phyloP scores from a whole-genome alignment of 2,113 vertebrate species.

The Proterorhinus semilunaris region DNA sequence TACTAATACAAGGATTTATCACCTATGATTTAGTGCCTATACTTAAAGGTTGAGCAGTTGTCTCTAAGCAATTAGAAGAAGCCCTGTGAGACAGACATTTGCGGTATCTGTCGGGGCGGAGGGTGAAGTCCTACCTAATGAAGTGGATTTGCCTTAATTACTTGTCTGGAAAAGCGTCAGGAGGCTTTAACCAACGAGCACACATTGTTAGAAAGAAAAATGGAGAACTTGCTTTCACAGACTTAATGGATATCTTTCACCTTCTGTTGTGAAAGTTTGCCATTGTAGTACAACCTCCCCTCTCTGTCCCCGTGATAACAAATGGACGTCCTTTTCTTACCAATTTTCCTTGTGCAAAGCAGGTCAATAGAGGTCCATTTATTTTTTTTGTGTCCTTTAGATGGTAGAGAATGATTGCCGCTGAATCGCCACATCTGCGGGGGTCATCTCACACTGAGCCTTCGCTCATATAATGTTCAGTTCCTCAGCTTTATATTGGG shows the following conservation, averaged over 20 bases:
- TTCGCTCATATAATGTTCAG: constrained; percentile 48
- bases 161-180: constrained; percentile 56
- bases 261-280: constrained; percentile 52
- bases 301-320: constrained; percentile 62
- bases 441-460: constrained; percentile 41
- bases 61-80: constrained; percentile 39
- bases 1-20: not conserved
- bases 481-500: not conserved
- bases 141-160: constrained; percentile 70
- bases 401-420: constrained; percentile 67
- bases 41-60: constrained; percentile 22
- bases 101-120: constrained; percentile 44
- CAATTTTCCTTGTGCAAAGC: constrained; percentile 63
- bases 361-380: constrained; percentile 70
- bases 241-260: constrained; percentile 56
- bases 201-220: constrained; percentile 65
- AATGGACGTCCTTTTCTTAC: constrained; percentile 67
- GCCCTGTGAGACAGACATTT: constrained; percentile 45
- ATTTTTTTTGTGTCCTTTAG: constrained; percentile 56
- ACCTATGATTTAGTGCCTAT: constrained; percentile 2
- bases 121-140: constrained; percentile 66
- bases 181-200: constrained; percentile 49
- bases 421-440: constrained; percentile 70
- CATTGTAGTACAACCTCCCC: constrained; percentile 48
- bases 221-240: constrained; percentile 57